These are phyloP conservation scores for Patiria pectinifera DNA, from an alignment of 53 echinoderm and acorn worm species.

Conservation along the genomic window DNA sequence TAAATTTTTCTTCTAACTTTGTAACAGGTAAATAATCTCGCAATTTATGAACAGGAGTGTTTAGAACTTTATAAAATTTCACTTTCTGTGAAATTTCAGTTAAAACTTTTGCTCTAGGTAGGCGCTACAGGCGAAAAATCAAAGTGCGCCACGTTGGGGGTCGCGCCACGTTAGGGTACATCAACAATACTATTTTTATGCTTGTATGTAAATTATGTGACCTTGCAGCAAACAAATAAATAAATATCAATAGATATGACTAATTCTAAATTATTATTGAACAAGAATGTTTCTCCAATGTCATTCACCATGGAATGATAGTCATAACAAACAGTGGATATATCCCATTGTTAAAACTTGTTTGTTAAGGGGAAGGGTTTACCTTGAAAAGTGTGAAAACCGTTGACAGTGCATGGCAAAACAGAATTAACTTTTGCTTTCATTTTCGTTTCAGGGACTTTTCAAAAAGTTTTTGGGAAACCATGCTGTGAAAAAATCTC, in stretches of 20 bases:
- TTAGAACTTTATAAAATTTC: no score
- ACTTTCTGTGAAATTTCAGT: no score
- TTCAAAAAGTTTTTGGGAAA: conserved; percentile 8
- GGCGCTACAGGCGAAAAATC: no score
- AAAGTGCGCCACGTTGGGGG: no score
- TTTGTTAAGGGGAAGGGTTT: background rate
- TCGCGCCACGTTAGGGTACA: no score
- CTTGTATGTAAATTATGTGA: background rate
- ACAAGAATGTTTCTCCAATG: background rate
- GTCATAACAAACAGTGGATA: conserved; percentile 10
- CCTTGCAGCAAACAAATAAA: no score
- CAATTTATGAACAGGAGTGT: no score
- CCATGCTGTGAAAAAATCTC: background rate
- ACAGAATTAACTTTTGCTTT: background rate
- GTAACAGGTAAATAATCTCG: no score
- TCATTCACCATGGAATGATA: background rate
- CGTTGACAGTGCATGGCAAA: background rate
- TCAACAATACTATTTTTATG: no score
- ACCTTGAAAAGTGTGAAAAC: conserved; percentile 51
- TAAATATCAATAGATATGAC: no score
- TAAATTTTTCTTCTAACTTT: no score
- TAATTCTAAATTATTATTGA: background rate
- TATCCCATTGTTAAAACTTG: conserved; percentile 24
- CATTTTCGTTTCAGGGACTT: background rate
- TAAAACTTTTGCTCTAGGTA: no score